Evolutionary conservation across 2,113 vertebrate species (phyloP).

Genomic region (Brachionichthys hirsutus): DNA sequence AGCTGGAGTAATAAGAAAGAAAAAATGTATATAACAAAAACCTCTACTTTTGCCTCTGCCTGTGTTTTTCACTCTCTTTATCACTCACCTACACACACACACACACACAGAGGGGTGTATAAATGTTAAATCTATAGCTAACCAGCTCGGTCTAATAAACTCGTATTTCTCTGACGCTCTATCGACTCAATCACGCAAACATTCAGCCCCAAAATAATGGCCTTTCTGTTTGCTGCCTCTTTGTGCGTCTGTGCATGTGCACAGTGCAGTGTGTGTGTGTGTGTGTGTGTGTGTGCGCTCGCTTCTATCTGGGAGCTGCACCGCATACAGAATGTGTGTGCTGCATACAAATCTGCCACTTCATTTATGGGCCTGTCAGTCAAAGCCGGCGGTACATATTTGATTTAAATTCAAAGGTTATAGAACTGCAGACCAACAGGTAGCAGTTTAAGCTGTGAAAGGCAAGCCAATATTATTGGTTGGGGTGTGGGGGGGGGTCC

Average conservation of each 20-base stretch:
- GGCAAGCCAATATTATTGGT: neutral
- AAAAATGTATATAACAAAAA: slow-evolving; percentile 56
- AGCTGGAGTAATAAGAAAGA: slow-evolving; percentile 66
- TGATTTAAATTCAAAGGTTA: slow-evolving; percentile 20
- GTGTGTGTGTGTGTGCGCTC: slow-evolving; percentile 22
- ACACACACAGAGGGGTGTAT: slow-evolving; percentile 37
- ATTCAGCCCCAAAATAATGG: slow-evolving; percentile 73
- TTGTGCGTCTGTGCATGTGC: slow-evolving; percentile 23
- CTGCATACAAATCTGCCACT: slow-evolving; percentile 63
- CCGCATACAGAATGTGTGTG: slow-evolving; percentile 44
- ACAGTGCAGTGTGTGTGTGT: slow-evolving; percentile 8
- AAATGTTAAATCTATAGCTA: slow-evolving; percentile 71
- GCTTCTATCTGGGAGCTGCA: slow-evolving; percentile 50
- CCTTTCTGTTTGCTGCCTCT: slow-evolving; percentile 66
- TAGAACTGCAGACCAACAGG: neutral
- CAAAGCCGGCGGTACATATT: slow-evolving; percentile 1
- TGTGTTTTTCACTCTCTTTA: slow-evolving; percentile 36
- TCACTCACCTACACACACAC: slow-evolving; percentile 5
- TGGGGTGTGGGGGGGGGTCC: too few species aligned
- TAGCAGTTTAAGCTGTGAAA: neutral
- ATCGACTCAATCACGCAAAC: slow-evolving; percentile 74
- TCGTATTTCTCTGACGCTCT: slow-evolving; percentile 69
- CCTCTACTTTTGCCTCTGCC: slow-evolving; percentile 22
- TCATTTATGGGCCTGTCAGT: slow-evolving; percentile 24
- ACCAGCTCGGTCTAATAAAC: slow-evolving; percentile 71